Evolutionary conservation across 2,113 vertebrate species (phyloP).

Genomic region (Tragelaphus strepsiceros): DNA sequence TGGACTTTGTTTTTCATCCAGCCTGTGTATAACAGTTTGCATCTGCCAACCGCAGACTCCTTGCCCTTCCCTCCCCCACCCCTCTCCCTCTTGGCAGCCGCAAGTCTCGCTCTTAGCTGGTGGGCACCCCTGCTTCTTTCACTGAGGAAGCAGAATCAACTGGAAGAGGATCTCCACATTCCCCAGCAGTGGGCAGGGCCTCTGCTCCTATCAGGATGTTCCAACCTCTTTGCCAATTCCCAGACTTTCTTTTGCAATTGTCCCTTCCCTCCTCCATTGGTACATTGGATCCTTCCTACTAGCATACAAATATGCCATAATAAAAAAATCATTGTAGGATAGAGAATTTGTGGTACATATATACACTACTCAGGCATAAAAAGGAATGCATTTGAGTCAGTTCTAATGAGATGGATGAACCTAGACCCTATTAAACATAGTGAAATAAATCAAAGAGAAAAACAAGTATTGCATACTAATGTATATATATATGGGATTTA

Average conservation of each 20-base stretch:
- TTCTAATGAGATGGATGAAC: not conserved
- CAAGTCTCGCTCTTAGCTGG: not conserved
- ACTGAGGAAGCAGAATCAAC: not conserved
- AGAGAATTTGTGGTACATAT: not conserved
- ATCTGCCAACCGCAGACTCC: not conserved
- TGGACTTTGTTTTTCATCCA: not conserved
- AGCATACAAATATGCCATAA: not conserved
- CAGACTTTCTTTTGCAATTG: not conserved
- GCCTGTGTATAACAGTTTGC: not conserved
- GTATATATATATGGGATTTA: not conserved
- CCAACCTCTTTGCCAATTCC: not conserved
- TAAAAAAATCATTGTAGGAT: not conserved
- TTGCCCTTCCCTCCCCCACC: too few relatives aligned
- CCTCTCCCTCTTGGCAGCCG: not conserved
- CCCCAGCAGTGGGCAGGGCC: not conserved
- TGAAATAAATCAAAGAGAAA: not conserved
- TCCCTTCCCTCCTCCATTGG: not conserved
- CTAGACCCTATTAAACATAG: not conserved
- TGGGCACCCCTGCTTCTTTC: not conserved
- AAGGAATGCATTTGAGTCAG: not conserved
- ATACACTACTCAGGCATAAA: not conserved
- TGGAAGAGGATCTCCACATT: not conserved
- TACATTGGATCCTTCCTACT: not conserved
- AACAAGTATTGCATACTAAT: not conserved
- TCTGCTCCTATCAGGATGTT: not conserved